A percentile compares a stretch with the other conserved stretches of the same genome.
Evolutionary conservation across 2,113 vertebrate species (phyloP).

Genomic region (Plestiodon gilberti): DNA sequence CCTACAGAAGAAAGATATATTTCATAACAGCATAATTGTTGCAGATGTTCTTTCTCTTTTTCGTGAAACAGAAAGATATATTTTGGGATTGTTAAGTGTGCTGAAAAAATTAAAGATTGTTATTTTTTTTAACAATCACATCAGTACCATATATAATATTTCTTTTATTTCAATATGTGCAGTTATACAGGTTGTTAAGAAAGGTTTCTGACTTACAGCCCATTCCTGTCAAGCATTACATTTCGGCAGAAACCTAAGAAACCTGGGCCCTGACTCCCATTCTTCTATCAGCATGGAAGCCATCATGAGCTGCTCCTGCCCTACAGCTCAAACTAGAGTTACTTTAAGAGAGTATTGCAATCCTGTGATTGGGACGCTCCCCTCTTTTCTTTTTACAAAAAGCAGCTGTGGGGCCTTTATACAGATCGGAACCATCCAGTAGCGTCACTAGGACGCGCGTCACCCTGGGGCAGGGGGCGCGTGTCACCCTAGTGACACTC

Average conservation of each 20-base stretch:
- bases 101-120: not conserved
- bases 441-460: no score
- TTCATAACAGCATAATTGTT: no score
- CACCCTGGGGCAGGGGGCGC: no score
- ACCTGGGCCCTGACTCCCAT: not conserved
- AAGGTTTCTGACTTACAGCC: not conserved
- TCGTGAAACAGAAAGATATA: no score
- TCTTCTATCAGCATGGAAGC: not conserved
- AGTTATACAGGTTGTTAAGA: not conserved
- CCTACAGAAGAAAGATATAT: no score
- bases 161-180: not conserved
- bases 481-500: no score
- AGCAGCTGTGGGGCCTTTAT: no score
- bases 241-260: not conserved
- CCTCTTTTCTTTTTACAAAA: no score
- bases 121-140: not conserved
- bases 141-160: not conserved
- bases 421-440: no score
- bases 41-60: no score
- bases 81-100: not conserved
- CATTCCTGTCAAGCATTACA: not conserved
- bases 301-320: not conserved
- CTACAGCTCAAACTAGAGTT: not conserved
- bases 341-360: no score
- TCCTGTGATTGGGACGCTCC: no score